Percentiles rank a stretch among this genome's conserved stretches.
phyloP scores from a whole-genome alignment of 2,797 vertebrate species.

The Pangasius sanitwongsei region DNA sequence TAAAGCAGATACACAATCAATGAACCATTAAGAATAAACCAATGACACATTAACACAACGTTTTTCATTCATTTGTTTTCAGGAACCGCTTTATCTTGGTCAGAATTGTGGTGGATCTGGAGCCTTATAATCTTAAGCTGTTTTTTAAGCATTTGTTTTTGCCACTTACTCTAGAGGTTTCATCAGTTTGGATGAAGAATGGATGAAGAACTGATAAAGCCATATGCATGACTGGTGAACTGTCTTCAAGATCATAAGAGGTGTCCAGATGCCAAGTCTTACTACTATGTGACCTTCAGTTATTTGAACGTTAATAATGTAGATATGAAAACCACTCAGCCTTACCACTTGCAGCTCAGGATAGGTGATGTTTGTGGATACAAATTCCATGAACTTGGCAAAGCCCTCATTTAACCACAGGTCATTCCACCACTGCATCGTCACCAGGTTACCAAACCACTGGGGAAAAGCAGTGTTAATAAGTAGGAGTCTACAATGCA shows the following conservation, averaged over 20 bases:
- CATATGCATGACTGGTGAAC: background rate
- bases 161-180: background rate
- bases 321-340: background rate
- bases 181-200: background rate
- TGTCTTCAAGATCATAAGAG: background rate
- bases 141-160: background rate
- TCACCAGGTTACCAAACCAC: conserved; percentile 63
- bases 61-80: background rate
- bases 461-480: conserved; percentile 1
- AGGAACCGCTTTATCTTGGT: background rate
- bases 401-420: conserved; percentile 65
- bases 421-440: conserved; percentile 64
- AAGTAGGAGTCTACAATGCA: background rate
- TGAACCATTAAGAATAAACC: background rate
- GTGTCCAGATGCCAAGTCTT: background rate
- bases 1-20: conserved; percentile 48
- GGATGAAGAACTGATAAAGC: background rate
- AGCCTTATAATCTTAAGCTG: background rate
- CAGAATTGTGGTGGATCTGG: background rate
- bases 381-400: conserved; percentile 63
- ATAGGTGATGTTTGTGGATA: conserved; percentile 53
- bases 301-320: background rate
- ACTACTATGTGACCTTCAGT: background rate
- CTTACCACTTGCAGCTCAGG: conserved; percentile 62
- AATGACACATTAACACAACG: background rate